Evolutionary conservation across 2,888 invertebrate genomes (phyloP).

Genomic region (Epistrophella euchroma): DNA sequence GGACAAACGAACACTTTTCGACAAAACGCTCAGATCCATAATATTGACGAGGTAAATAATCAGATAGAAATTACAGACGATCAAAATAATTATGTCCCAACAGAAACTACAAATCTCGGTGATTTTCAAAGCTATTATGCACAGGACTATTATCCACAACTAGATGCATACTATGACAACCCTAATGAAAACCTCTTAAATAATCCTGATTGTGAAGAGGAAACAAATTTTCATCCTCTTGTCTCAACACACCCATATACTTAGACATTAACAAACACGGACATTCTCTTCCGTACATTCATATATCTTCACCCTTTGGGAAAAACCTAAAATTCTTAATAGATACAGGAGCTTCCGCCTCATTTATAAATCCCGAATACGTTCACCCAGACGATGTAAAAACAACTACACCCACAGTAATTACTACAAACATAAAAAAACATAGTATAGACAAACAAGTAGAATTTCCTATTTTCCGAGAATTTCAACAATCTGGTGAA

Average conservation of each 20-base stretch:
- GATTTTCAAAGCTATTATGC: too few species aligned
- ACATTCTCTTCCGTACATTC: conserved; percentile 10
- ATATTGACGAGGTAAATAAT: too few species aligned
- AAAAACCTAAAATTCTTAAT: conserved; percentile 32
- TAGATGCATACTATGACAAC: too few species aligned
- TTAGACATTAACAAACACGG: conserved; percentile 26
- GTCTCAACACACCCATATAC: conserved; percentile 2
- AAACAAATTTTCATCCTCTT: conserved; percentile 15
- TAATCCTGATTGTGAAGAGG: neutral
- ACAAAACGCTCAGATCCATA: too few species aligned
- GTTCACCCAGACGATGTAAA: conserved; percentile 31
- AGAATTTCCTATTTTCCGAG: neutral
- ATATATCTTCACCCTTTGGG: conserved; percentile 27
- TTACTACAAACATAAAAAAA: conserved; percentile 9
- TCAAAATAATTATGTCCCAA: too few species aligned
- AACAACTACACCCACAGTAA: conserved; percentile 10
- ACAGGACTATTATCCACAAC: too few species aligned
- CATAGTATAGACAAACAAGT: conserved; percentile 24
- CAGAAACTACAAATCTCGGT: too few species aligned
- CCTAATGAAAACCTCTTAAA: neutral
- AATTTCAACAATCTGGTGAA: conserved; percentile 15
- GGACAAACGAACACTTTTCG: too few species aligned
- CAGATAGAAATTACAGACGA: too few species aligned
- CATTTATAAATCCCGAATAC: conserved; percentile 35
- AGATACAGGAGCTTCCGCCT: conserved; percentile 26